phyloP scores from a whole-genome alignment of 2,888 invertebrate genomes.

The Corythucha ciliata region DNA sequence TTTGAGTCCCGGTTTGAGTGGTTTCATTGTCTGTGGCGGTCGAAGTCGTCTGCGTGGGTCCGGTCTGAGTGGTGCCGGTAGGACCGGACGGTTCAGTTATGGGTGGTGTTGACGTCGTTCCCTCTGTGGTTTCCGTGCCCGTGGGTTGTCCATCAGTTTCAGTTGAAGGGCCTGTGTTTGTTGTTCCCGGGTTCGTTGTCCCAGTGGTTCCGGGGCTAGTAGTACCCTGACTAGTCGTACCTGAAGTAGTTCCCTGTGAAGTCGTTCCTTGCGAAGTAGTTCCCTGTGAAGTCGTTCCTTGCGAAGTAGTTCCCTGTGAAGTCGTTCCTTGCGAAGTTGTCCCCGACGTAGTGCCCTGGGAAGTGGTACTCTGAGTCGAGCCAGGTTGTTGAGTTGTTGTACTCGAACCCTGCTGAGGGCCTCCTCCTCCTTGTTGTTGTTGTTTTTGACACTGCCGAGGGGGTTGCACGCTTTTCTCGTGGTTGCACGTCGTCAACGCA shows the following conservation, averaged over 20 bases:
- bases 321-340: slow-evolving; percentile 22
- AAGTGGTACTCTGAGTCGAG: slow-evolving; percentile 19
- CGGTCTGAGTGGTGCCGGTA: slow-evolving; percentile 13
- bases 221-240: too few species aligned
- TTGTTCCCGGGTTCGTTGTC: slow-evolving; percentile 24
- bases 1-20: slow-evolving; percentile 8
- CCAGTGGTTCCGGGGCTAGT: slow-evolving; percentile 23
- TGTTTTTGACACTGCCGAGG: slow-evolving; percentile 39
- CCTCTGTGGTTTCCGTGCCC: slow-evolving; percentile 19
- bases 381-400: slow-evolving; percentile 12
- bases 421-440: too few species aligned
- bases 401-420: slow-evolving; percentile 17
- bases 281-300: slow-evolving; percentile 20
- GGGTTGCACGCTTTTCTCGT: slow-evolving; percentile 56
- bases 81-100: slow-evolving; percentile 25
- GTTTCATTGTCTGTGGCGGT: slow-evolving; percentile 3
- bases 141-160: slow-evolving; percentile 26
- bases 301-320: slow-evolving; percentile 19
- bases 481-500: slow-evolving; percentile 55
- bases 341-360: slow-evolving; percentile 19
- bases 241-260: slow-evolving; percentile 21
- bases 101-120: slow-evolving; percentile 13
- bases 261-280: slow-evolving; percentile 22
- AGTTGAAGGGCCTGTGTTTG: slow-evolving; percentile 17
- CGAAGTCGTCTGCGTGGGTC: slow-evolving; percentile 10